Evolutionary conservation across 2,888 invertebrate genomes (phyloP).

Genomic region (Schrankia costaestrigalis): DNA sequence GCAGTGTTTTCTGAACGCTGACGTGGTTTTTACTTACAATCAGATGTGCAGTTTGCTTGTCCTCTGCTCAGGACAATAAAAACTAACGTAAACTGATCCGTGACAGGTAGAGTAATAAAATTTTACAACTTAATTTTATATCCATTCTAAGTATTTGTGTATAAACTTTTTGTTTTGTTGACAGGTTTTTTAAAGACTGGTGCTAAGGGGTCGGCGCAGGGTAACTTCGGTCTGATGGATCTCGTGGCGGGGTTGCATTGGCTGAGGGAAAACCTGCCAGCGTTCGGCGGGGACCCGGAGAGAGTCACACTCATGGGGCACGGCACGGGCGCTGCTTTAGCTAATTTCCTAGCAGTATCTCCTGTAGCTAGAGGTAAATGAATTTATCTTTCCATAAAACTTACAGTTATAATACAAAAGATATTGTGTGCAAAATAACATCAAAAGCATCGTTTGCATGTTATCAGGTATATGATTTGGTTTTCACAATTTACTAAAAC

Average conservation of each 20-base stretch:
- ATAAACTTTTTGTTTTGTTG: no score
- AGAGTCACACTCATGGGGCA: conserved; percentile 97
- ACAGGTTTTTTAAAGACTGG: conserved; percentile 94
- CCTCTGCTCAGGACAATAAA: no score
- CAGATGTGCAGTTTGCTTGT: no score
- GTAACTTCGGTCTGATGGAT: conserved; percentile 95
- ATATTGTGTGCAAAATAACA: background rate
- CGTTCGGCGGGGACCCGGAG: conserved; percentile 97
- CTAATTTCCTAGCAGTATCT: conserved; percentile 97
- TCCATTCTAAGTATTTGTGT: no score
- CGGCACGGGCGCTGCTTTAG: conserved; percentile 97
- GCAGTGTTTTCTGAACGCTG: background rate
- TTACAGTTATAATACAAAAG: background rate
- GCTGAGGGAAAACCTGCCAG: conserved; percentile 96
- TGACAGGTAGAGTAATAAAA: no score
- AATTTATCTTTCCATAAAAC: background rate
- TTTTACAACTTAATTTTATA: no score
- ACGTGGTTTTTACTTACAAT: no score
- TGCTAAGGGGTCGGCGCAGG: conserved; percentile 92
- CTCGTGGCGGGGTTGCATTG: conserved; percentile 97
- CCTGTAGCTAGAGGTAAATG: conserved; percentile 94
- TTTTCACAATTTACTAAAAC: no score
- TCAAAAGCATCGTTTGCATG: no score
- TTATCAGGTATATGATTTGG: no score
- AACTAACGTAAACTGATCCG: no score